These are phyloP conservation scores for Cybosia mesomella DNA, from an alignment of 2,888 invertebrate species.

Conservation along the genomic window DNA sequence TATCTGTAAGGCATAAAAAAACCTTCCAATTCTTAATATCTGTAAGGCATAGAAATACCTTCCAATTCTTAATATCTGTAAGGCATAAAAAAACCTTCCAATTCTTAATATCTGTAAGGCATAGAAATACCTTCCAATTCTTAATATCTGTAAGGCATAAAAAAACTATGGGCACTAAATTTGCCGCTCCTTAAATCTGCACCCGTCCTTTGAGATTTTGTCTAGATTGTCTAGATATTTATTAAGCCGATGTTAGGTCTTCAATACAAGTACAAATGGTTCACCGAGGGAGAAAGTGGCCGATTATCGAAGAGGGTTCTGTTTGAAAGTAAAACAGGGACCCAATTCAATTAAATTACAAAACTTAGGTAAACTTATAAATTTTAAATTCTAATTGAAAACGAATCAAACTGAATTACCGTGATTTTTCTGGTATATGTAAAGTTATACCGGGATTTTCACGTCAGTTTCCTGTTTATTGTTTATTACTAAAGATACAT, in stretches of 20 bases:
- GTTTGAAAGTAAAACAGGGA: not conserved
- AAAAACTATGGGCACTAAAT: too few relatives aligned
- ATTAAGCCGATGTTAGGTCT: not conserved
- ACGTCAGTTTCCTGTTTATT: not conserved
- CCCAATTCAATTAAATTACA: not conserved
- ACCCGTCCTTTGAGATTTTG: not conserved
- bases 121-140: too few relatives aligned
- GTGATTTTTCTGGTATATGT: not conserved
- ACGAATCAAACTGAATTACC: too few relatives aligned
- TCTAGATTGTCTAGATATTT: not conserved
- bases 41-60: too few relatives aligned
- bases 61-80: too few relatives aligned
- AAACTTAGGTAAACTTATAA: too few relatives aligned
- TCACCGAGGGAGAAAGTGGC: not conserved
- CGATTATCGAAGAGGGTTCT: not conserved
- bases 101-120: too few relatives aligned
- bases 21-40: too few relatives aligned
- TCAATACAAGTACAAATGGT: not conserved
- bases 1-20: too few relatives aligned
- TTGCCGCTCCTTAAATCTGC: not conserved
- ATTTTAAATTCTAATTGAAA: too few relatives aligned
- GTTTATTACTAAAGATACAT: conserved; percentile 4
- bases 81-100: too few relatives aligned
- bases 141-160: too few relatives aligned
- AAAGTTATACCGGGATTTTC: not conserved